A percentile compares a stretch with the other conserved stretches of the same genome.
Evolutionary conservation across 2,113 vertebrate genomes (phyloP).

Genomic region (Mixornis gularis): DNA sequence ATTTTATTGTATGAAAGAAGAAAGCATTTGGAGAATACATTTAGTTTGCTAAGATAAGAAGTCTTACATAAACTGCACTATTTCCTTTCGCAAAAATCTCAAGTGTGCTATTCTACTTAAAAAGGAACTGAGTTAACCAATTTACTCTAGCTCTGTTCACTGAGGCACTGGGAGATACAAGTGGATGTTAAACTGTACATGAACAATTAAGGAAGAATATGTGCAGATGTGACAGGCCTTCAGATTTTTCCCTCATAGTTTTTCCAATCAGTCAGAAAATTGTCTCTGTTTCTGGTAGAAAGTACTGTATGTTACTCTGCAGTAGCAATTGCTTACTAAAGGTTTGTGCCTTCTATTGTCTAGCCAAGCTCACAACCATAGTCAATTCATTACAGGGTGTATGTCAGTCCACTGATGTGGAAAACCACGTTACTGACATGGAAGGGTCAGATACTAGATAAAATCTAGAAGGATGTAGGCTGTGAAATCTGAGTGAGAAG

Average conservation of each 20-base stretch:
- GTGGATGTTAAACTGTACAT: background rate
- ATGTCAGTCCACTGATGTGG: constrained; percentile 16
- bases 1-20: background rate
- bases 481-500: constrained; percentile 6
- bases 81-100: background rate
- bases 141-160: background rate
- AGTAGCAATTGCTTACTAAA: constrained; percentile 32
- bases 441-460: background rate
- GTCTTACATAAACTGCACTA: background rate
- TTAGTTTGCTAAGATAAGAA: constrained; percentile 23
- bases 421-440: background rate
- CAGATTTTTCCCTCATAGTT: constrained; percentile 17
- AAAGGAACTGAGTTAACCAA: background rate
- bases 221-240: constrained; percentile 22
- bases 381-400: background rate
- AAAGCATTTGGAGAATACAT: background rate
- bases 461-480: background rate
- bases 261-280: constrained; percentile 59
- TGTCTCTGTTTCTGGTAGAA: constrained; percentile 17
- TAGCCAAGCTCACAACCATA: constrained; percentile 11
- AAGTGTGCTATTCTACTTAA: background rate
- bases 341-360: background rate
- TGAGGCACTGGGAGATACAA: constrained; percentile 1
- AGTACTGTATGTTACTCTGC: background rate
- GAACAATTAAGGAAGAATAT: constrained; percentile 35